These are phyloP conservation scores for Apotomis turbidana DNA, from an alignment of 2,888 invertebrate species.

Conservation along the genomic window DNA sequence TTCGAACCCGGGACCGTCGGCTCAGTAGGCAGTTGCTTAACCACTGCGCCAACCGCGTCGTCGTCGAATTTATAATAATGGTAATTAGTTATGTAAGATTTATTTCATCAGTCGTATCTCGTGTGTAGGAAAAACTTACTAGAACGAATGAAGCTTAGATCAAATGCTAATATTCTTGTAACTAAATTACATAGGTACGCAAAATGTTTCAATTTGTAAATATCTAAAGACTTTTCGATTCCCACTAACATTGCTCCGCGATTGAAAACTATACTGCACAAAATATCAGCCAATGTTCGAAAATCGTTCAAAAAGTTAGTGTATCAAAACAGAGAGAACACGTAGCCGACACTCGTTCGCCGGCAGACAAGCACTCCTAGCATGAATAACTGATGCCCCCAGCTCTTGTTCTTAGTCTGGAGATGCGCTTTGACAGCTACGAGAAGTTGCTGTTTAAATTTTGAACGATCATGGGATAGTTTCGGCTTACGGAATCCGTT, in stretches of 20 bases:
- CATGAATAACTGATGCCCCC: constrained; percentile 39
- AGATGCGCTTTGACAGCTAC: constrained; percentile 37
- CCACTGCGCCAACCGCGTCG: too few species aligned
- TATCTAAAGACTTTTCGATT: background rate
- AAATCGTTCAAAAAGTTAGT: constrained; percentile 32
- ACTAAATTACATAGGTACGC: too few species aligned
- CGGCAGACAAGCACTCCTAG: constrained; percentile 34
- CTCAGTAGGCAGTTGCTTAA: too few species aligned
- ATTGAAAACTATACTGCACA: background rate
- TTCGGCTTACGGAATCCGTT: constrained; percentile 19
- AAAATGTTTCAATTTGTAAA: too few species aligned
- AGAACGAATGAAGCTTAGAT: too few species aligned
- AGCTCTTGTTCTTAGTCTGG: constrained; percentile 40
- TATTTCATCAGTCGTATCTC: too few species aligned
- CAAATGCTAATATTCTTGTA: too few species aligned
- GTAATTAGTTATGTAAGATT: too few species aligned
- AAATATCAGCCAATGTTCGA: constrained; percentile 10
- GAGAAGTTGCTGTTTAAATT: constrained; percentile 36
- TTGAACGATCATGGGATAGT: constrained; percentile 25
- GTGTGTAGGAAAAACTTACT: too few species aligned
- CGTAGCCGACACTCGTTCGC: constrained; percentile 39
- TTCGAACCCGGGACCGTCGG: too few species aligned
- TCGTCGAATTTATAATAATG: too few species aligned
- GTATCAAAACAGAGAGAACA: constrained; percentile 35
- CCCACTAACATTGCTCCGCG: background rate